These are phyloP conservation scores for Macropus fuliginosus DNA, from an alignment of 2,797 vertebrate genomes.

Conservation along the genomic window DNA sequence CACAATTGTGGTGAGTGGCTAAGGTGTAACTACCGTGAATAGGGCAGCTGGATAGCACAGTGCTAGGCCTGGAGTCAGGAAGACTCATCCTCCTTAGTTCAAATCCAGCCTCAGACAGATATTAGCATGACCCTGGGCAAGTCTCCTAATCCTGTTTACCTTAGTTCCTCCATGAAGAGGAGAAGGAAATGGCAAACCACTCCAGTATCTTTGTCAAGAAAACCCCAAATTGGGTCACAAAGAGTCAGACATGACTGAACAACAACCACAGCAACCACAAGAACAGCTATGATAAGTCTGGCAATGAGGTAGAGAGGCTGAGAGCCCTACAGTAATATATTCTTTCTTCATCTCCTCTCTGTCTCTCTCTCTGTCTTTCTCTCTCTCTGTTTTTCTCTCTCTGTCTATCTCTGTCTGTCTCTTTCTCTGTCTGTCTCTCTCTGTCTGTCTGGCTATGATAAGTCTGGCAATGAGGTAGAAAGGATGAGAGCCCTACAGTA, in stretches of 20 bases:
- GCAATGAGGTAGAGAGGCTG: too few relatives aligned
- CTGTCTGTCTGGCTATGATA: neutral
- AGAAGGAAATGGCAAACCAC: neutral
- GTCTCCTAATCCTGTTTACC: neutral
- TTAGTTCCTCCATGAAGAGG: neutral
- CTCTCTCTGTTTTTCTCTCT: too few relatives aligned
- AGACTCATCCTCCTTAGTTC: neutral
- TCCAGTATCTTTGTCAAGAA: neutral
- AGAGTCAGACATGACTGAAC: neutral
- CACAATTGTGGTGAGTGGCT: neutral
- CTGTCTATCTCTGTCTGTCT: too few relatives aligned
- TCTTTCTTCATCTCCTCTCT: neutral
- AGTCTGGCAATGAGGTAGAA: neutral
- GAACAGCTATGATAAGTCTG: neutral
- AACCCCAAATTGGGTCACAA: neutral
- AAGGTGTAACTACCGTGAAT: neutral
- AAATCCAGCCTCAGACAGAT: neutral
- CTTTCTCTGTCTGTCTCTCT: too few relatives aligned
- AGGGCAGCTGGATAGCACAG: neutral
- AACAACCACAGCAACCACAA: neutral
- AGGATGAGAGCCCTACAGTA: neutral
- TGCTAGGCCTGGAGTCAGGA: neutral
- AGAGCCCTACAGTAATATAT: neutral
- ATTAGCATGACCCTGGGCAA: neutral
- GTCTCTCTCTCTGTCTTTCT: too few relatives aligned